Evolutionary conservation across 2,113 vertebrate genomes (phyloP).

Genomic region (Scopus umbretta): DNA sequence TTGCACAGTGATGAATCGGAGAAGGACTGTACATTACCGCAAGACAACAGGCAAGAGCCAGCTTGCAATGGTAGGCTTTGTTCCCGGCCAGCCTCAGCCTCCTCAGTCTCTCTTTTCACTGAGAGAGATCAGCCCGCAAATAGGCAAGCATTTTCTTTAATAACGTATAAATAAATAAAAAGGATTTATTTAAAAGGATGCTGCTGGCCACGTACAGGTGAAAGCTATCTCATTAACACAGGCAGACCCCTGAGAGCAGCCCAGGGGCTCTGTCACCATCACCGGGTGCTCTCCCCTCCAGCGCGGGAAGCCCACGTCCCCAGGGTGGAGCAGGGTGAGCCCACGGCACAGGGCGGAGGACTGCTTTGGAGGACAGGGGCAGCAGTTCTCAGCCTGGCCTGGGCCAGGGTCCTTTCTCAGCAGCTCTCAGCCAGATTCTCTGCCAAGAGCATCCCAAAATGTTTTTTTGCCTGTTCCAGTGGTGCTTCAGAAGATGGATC

Average conservation of each 20-base stretch:
- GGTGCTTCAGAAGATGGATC: background rate
- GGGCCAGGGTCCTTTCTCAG: background rate
- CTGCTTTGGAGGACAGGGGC: background rate
- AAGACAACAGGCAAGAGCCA: background rate
- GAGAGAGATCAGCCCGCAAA: background rate
- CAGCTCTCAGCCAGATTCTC: background rate
- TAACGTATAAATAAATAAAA: background rate
- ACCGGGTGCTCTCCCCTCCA: rapidly evolving
- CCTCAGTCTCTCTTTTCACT: background rate
- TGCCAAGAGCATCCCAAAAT: background rate
- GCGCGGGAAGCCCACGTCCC: background rate
- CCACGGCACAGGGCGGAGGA: background rate
- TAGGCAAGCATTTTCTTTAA: background rate
- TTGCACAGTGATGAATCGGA: background rate
- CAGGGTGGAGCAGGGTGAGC: background rate
- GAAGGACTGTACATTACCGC: background rate
- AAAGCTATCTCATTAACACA: background rate
- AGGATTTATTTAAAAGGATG: background rate
- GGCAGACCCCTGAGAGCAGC: background rate
- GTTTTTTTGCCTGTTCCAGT: background rate
- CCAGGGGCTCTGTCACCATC: background rate
- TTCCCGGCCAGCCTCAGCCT: background rate
- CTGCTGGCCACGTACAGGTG: background rate
- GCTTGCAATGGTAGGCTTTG: background rate
- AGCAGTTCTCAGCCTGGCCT: background rate